These are phyloP conservation scores for Cyprinella venusta DNA, from an alignment of 2,797 vertebrate species.

Conservation along the genomic window DNA sequence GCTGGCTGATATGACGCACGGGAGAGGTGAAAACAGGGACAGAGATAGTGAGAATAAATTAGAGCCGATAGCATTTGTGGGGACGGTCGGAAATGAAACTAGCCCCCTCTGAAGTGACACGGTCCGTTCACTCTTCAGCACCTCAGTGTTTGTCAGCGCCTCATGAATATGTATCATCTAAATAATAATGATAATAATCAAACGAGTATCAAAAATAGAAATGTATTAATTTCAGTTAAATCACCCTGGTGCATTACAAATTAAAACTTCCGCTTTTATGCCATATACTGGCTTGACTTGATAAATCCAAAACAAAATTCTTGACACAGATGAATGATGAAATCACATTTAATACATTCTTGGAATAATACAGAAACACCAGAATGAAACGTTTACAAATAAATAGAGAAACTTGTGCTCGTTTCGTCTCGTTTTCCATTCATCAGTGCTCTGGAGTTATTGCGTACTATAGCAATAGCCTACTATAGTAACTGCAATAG, in stretches of 20 bases:
- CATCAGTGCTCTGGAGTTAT: too few relatives aligned
- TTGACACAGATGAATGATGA: background rate
- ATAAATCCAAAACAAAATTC: background rate
- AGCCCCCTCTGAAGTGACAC: conserved; percentile 51
- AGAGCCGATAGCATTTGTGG: conserved; percentile 61
- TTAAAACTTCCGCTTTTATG: conserved; percentile 60
- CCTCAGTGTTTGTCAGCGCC: conserved; percentile 54
- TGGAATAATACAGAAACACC: background rate
- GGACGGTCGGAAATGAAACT: conserved; percentile 72
- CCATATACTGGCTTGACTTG: background rate
- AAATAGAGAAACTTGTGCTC: too few relatives aligned
- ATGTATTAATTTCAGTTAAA: conserved; percentile 48
- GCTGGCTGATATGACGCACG: conserved; percentile 54
- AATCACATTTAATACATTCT: background rate
- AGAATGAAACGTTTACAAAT: background rate
- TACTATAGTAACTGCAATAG: too few relatives aligned
- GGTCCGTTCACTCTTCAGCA: conserved; percentile 43
- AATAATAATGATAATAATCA: conserved; percentile 71
- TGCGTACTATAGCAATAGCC: too few relatives aligned
- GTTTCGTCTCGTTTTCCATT: too few relatives aligned
- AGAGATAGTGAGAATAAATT: conserved; percentile 67
- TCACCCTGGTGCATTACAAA: conserved; percentile 50
- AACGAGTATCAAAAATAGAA: conserved; percentile 62
- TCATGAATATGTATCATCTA: conserved; percentile 75
- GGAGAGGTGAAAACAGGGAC: conserved; percentile 66